These are phyloP conservation scores for Helicoverpa assulta DNA, from an alignment of 2,888 invertebrate genomes.

Conservation along the genomic window DNA sequence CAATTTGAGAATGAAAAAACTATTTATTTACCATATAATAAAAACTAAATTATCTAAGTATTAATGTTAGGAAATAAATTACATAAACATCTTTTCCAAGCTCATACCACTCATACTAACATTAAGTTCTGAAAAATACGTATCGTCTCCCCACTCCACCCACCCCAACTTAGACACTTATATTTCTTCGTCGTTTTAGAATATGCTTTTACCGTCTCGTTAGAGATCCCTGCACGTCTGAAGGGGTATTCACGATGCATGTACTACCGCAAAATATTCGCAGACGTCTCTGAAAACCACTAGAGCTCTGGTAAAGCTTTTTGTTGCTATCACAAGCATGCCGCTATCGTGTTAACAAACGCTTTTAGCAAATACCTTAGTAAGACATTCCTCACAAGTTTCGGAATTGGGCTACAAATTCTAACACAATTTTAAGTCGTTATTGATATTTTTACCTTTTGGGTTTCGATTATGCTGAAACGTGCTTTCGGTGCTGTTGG, in stretches of 20 bases:
- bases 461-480: constrained; percentile 76
- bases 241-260: constrained; percentile 69
- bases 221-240: constrained; percentile 74
- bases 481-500: constrained; percentile 67
- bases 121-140: constrained; percentile 42
- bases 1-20: too few species aligned
- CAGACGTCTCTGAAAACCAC: constrained; percentile 76
- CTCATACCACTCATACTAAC: constrained; percentile 12
- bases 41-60: background rate
- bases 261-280: constrained; percentile 75
- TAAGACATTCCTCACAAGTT: constrained; percentile 56
- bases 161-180: constrained; percentile 56
- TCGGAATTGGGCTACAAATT: constrained; percentile 57
- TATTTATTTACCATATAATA: too few species aligned
- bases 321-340: constrained; percentile 72
- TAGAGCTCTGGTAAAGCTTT: constrained; percentile 77
- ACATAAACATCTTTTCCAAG: constrained; percentile 4
- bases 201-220: constrained; percentile 76
- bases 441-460: constrained; percentile 64
- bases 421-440: constrained; percentile 52
- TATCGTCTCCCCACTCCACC: constrained; percentile 19
- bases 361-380: constrained; percentile 72
- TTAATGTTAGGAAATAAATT: constrained; percentile 24
- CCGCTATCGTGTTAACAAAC: constrained; percentile 80
- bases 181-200: constrained; percentile 67